Percentiles rank a stretch among this genome's conserved stretches.
These are phyloP conservation scores for Bombus superbus DNA, from an alignment of 1,140 invertebrate species.

Conservation along the genomic window DNA sequence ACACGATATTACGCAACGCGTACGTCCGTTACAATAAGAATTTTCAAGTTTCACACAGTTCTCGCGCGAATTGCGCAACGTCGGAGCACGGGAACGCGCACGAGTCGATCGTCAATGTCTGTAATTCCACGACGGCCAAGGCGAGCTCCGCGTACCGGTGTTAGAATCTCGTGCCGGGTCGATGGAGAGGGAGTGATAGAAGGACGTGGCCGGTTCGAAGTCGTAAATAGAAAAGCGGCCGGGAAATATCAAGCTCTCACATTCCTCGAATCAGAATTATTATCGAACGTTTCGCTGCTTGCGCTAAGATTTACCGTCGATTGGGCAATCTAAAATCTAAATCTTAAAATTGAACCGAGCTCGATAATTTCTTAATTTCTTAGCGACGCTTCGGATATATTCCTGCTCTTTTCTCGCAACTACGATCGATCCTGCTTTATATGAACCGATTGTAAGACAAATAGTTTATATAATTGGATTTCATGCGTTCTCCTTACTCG, in stretches of 20 bases:
- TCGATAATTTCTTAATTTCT: not conserved
- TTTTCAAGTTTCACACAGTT: constrained; percentile 58
- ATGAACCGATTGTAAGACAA: no score
- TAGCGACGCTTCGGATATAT: not conserved
- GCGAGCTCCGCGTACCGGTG: constrained; percentile 32
- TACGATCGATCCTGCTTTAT: no score
- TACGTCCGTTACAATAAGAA: constrained; percentile 50
- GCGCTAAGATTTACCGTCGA: not conserved
- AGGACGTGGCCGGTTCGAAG: constrained; percentile 28
- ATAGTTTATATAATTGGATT: no score
- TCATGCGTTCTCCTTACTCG: no score
- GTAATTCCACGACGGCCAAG: constrained; percentile 59
- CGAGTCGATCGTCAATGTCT: constrained; percentile 46
- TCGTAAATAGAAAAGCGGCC: constrained; percentile 57
- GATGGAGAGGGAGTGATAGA: constrained; percentile 41
- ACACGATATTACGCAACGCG: constrained; percentile 16
- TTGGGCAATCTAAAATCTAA: not conserved
- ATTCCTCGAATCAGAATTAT: constrained; percentile 24
- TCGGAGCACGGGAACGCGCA: not conserved
- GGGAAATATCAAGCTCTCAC: constrained; percentile 11
- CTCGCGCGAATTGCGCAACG: constrained; percentile 55
- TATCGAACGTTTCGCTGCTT: not conserved
- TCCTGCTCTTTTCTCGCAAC: no score
- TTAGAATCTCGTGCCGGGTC: constrained; percentile 45
- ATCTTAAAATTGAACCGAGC: not conserved